phyloP scores from a whole-genome alignment of 2,797 vertebrate species.

The Tangara arthus region DNA sequence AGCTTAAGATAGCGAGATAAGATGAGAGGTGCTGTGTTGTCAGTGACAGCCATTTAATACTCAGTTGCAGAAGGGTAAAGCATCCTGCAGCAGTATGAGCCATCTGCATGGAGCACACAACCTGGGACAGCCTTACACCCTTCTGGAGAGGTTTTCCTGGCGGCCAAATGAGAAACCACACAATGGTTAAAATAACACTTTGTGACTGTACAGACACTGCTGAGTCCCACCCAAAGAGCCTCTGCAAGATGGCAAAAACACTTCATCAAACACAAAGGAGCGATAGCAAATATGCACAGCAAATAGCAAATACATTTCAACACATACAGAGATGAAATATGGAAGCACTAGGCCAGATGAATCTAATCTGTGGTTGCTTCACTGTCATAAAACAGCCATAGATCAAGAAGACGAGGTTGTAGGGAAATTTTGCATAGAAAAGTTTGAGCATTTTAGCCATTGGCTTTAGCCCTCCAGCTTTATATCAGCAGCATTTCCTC shows the following conservation, averaged over 20 bases:
- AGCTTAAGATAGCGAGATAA: not conserved
- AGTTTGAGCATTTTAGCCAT: slow-evolving; percentile 15
- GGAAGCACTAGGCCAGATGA: slow-evolving; percentile 47
- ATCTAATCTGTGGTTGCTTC: slow-evolving; percentile 53
- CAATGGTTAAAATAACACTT: not conserved
- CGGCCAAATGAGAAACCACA: not conserved
- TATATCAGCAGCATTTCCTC: slow-evolving; percentile 27
- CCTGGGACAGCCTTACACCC: not conserved
- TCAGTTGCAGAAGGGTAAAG: not conserved
- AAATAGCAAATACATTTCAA: slow-evolving; percentile 21
- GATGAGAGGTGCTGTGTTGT: not conserved
- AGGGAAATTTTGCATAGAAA: slow-evolving; percentile 19
- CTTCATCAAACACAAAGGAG: slow-evolving; percentile 16
- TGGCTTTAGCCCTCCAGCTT: slow-evolving; percentile 22
- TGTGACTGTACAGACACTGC: not conserved
- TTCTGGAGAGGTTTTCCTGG: not conserved
- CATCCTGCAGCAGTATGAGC: not conserved
- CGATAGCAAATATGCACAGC: not conserved
- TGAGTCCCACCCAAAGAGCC: not conserved
- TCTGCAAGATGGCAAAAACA: not conserved
- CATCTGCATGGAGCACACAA: not conserved
- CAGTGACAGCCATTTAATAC: not conserved
- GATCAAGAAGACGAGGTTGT: slow-evolving; percentile 39
- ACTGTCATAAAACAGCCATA: slow-evolving; percentile 46
- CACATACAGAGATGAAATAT: slow-evolving; percentile 47